phyloP scores from a whole-genome alignment of 1,140 invertebrate genomes.

The Diachasma alloeum region DNA sequence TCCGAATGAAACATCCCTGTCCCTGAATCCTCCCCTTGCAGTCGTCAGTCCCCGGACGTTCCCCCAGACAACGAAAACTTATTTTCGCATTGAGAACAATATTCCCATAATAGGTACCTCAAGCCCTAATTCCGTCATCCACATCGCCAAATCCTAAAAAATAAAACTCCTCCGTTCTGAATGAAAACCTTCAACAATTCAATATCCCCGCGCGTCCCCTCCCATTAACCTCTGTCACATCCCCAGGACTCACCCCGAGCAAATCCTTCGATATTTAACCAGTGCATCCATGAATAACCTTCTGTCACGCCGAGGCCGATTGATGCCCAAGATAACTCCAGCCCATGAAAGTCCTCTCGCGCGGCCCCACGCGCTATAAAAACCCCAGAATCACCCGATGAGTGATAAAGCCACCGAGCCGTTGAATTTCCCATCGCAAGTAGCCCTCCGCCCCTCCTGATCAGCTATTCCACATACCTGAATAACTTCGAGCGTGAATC shows the following conservation, averaged over 20 bases:
- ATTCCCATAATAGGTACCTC: too few species aligned
- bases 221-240: too few species aligned
- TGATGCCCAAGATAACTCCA: background rate
- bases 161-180: background rate
- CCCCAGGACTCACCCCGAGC: too few species aligned
- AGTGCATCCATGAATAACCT: background rate
- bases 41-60: too few species aligned
- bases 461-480: background rate
- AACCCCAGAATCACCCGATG: background rate
- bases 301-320: background rate
- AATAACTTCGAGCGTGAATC: background rate
- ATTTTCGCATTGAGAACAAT: too few species aligned
- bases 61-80: too few species aligned
- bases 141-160: background rate
- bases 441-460: background rate
- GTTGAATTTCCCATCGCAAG: background rate
- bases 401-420: background rate
- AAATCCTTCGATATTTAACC: background rate
- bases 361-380: background rate
- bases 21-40: too few species aligned
- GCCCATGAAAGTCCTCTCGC: background rate
- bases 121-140: too few species aligned
- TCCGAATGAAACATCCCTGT: too few species aligned
- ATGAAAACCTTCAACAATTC: background rate
- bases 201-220: background rate